Evolutionary conservation across 2,797 vertebrate species (phyloP).

Genomic region (Rhinatrema bivittatum): DNA sequence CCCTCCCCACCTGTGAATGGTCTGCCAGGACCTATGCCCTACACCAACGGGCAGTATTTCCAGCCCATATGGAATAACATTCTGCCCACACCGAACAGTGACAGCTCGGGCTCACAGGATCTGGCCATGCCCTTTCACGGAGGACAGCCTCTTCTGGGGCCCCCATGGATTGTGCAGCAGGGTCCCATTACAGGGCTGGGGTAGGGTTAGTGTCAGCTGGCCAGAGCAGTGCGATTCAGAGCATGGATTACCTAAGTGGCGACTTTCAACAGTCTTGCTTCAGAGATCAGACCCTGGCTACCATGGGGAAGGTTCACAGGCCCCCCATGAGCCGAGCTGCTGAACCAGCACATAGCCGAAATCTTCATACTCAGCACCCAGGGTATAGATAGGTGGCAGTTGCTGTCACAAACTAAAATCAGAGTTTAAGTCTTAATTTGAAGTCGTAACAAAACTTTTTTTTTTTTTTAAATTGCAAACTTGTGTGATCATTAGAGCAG

Average conservation of each 20-base stretch:
- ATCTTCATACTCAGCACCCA: slow-evolving; percentile 92
- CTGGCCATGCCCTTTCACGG: slow-evolving; percentile 86
- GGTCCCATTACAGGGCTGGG: slow-evolving; percentile 84
- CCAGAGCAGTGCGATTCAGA: slow-evolving; percentile 94
- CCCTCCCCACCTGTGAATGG: slow-evolving; percentile 86
- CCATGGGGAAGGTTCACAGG: slow-evolving; percentile 93
- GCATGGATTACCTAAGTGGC: slow-evolving; percentile 88
- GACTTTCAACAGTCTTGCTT: slow-evolving; percentile 98
- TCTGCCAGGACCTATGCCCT: slow-evolving; percentile 78
- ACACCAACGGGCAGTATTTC: slow-evolving; percentile 93
- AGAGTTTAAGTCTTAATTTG: slow-evolving; percentile 64
- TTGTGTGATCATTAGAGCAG: slow-evolving; percentile 58
- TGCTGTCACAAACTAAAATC: slow-evolving; percentile 48
- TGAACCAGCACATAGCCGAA: slow-evolving; percentile 79
- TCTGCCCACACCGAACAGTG: slow-evolving; percentile 95
- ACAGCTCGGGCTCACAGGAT: slow-evolving; percentile 98
- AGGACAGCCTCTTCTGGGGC: slow-evolving; percentile 68
- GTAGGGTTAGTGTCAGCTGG: slow-evolving; percentile 69
- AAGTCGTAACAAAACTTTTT: slow-evolving; percentile 52
- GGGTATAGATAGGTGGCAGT: slow-evolving; percentile 97
- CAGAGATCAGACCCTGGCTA: slow-evolving; percentile 90
- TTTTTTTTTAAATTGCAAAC: slow-evolving; percentile 52
- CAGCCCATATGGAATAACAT: slow-evolving; percentile 93
- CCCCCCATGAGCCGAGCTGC: slow-evolving; percentile 81
- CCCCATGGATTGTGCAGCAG: slow-evolving; percentile 82